A percentile compares a stretch with the other conserved stretches of the same genome.
Evolutionary conservation across 2,888 invertebrate genomes (phyloP).

Genomic region (Ischnus inquisitorius): DNA sequence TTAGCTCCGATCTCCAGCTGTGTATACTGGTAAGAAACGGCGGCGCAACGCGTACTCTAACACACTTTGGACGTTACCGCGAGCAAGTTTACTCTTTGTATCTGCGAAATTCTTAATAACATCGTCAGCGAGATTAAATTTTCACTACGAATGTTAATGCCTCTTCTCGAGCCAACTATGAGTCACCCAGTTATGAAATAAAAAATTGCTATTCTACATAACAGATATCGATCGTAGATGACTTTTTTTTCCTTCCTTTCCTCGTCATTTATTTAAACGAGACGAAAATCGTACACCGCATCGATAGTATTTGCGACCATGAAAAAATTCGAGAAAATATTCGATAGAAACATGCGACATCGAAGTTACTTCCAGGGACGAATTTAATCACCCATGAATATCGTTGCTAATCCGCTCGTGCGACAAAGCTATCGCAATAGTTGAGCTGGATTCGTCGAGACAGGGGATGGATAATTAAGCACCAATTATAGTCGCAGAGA

Average conservation of each 20-base stretch:
- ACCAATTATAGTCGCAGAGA: constrained; percentile 22
- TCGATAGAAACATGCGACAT: no score
- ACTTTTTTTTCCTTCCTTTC: no score
- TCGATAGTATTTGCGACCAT: no score
- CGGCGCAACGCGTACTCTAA: not conserved
- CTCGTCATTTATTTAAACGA: no score
- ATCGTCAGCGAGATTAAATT: not conserved
- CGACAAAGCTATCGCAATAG: not conserved
- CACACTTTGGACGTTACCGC: not conserved
- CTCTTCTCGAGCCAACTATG: no score
- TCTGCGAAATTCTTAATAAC: not conserved
- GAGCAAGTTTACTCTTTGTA: not conserved
- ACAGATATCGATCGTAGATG: no score
- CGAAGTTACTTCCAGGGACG: not conserved
- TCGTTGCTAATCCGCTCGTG: not conserved
- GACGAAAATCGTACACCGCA: no score
- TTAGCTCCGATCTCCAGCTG: not conserved
- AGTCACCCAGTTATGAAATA: no score
- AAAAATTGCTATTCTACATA: no score
- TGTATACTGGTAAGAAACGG: not conserved
- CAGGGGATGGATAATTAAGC: constrained; percentile 21
- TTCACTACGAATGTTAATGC: no score
- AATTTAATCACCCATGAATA: constrained; percentile 12
- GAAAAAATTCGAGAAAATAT: no score
- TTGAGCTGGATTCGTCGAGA: constrained; percentile 22